Conservation (phyloP, 2,113 vertebrate genomes). For the Otolemur garnettii region DNA sequence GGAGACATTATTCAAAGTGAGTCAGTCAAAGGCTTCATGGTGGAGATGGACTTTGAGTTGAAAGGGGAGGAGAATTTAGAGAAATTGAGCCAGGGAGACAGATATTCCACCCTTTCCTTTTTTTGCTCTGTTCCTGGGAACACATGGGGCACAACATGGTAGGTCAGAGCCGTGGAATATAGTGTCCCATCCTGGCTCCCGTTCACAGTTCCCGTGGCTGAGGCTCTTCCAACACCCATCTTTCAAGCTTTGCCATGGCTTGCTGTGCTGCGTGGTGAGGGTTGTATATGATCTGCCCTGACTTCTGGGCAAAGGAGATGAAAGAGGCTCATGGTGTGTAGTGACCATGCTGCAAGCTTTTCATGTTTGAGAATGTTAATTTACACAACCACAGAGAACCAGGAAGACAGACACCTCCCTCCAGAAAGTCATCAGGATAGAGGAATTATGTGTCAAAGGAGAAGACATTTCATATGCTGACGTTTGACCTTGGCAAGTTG, state of each 20-base stretch:
- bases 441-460: constrained; percentile 15
- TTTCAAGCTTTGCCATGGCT: background rate
- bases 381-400: constrained; percentile 11
- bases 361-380: background rate
- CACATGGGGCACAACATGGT: background rate
- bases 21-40: background rate
- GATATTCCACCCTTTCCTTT: background rate
- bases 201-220: no score
- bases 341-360: background rate
- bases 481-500: constrained; percentile 51
- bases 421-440: constrained; percentile 14
- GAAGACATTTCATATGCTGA: background rate
- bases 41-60: background rate
- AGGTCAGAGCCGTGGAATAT: background rate
- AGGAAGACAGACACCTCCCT: background rate
- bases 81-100: background rate
- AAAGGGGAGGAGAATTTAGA: constrained; percentile 21
- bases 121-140: background rate
- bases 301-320: constrained; percentile 36
- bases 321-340: background rate
- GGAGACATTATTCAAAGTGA: background rate
- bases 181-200: accelerated
- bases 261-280: background rate
- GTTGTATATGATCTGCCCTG: background rate
- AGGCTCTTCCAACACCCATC: background rate